Conservation (phyloP, 2,888 invertebrate genomes). For the Spodoptera picta region DNA sequence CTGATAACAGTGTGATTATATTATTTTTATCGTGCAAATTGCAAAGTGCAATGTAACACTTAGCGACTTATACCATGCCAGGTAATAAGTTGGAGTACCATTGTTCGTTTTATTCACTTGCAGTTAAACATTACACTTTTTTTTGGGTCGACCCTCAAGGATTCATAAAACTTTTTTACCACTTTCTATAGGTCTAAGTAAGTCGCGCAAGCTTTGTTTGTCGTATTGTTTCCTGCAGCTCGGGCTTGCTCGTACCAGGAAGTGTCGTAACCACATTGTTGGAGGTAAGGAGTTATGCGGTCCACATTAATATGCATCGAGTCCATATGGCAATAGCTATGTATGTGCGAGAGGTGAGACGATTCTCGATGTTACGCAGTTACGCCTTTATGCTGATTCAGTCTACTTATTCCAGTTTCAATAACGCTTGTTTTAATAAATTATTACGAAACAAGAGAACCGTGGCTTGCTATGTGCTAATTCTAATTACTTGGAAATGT, state of each 20-base stretch:
- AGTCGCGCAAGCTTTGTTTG: conserved; percentile 39
- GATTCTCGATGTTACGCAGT: conserved; percentile 60
- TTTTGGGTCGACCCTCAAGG: background rate
- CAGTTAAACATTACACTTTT: background rate
- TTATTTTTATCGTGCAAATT: background rate
- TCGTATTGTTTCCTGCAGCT: conserved; percentile 60
- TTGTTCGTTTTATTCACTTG: too few species aligned
- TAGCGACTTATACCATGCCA: too few species aligned
- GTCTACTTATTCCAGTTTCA: conserved; percentile 61
- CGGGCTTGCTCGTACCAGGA: conserved; percentile 69
- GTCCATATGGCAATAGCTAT: conserved; percentile 63
- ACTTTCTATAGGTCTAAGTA: conserved; percentile 18
- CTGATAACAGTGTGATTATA: conserved; percentile 14
- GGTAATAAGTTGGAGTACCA: too few species aligned
- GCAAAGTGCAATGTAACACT: too few species aligned
- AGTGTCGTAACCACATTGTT: conserved; percentile 78
- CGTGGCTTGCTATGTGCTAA: conserved; percentile 26
- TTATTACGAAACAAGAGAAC: conserved; percentile 52
- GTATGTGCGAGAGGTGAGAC: conserved; percentile 65
- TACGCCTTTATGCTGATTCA: conserved; percentile 59
- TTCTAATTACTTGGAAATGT: conserved; percentile 30
- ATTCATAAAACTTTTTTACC: conserved; percentile 4
- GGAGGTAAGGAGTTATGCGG: conserved; percentile 73
- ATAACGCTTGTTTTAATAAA: conserved; percentile 52
- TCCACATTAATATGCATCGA: conserved; percentile 80